Percentiles rank a stretch among this genome's conserved stretches.
phyloP scores from a whole-genome alignment of 2,113 vertebrate species.

The Oreochromis tanganicae region DNA sequence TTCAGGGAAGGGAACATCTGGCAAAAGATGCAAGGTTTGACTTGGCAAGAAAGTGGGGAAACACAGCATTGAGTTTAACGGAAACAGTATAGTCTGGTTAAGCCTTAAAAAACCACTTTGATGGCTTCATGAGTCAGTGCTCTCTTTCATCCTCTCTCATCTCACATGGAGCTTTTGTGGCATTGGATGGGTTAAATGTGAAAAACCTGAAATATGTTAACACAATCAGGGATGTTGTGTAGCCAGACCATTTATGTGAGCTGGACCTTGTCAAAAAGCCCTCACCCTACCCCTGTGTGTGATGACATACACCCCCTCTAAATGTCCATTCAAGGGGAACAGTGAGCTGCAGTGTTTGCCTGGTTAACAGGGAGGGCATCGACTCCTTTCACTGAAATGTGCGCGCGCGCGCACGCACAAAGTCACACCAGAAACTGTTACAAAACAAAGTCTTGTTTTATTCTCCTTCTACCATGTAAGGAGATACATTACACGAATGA shows the following conservation, averaged over 20 bases:
- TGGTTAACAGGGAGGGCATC: conserved; percentile 35
- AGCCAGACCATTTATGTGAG: not conserved
- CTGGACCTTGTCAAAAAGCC: not conserved
- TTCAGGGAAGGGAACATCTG: not conserved
- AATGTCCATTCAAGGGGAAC: conserved; percentile 34
- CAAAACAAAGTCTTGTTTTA: conserved; percentile 48
- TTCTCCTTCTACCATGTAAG: conserved; percentile 29
- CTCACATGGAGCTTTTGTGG: not conserved
- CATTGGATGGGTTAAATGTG: not conserved
- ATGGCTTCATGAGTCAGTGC: not conserved
- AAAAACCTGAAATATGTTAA: not conserved
- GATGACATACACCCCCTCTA: conserved; percentile 28
- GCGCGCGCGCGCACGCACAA: not conserved
- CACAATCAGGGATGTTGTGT: not conserved
- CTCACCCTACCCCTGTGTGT: not conserved
- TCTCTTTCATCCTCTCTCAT: not conserved
- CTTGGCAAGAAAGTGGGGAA: not conserved
- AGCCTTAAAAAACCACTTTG: not conserved
- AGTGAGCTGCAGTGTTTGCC: conserved; percentile 51
- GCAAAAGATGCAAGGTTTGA: not conserved
- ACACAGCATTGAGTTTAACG: not conserved
- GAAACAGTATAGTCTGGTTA: not conserved
- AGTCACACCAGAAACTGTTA: not conserved
- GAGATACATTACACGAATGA: conserved; percentile 16
- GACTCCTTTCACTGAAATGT: conserved; percentile 18